Conservation (phyloP, 2,888 invertebrate genomes). For the Apeira syringaria region DNA sequence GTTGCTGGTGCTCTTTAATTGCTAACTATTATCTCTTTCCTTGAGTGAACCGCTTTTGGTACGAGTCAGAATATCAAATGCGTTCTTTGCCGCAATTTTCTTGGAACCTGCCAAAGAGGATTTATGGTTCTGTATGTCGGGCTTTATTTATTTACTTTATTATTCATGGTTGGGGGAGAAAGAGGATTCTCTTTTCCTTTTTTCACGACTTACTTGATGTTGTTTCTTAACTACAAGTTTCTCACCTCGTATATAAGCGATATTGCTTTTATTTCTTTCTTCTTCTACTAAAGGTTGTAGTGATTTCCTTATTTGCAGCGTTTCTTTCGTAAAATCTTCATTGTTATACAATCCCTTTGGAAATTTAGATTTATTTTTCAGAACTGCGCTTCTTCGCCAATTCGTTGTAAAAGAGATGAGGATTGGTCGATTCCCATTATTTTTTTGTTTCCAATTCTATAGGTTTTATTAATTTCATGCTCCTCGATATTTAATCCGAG, state of each 20-base stretch:
- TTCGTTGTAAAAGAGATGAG: conserved; percentile 19
- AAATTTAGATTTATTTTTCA: conserved; percentile 15
- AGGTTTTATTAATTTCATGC: conserved; percentile 18
- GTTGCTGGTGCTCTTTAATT: conserved; percentile 5
- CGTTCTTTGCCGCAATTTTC: conserved; percentile 21
- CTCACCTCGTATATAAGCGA: conserved; percentile 20
- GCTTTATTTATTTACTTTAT: no score
- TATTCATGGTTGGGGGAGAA: conserved; percentile 1
- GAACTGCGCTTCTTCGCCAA: conserved; percentile 17
- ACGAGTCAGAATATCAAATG: conserved; percentile 10
- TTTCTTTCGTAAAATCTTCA: conserved; percentile 26
- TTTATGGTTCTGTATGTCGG: conserved; percentile 5
- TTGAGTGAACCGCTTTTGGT: conserved; percentile 14
- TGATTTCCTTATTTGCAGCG: conserved; percentile 20
- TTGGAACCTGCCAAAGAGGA: conserved; percentile 5
- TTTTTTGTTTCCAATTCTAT: conserved; percentile 19
- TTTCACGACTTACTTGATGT: conserved; percentile 7
- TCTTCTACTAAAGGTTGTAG: conserved; percentile 24
- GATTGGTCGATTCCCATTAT: conserved; percentile 17
- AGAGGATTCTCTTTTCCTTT: conserved; percentile 18
- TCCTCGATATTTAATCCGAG: conserved; percentile 16
- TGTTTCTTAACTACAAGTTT: conserved; percentile 17
- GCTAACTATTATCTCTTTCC: conserved; percentile 12
- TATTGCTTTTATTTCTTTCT: conserved; percentile 25
- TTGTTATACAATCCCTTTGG: conserved; percentile 18